These are phyloP conservation scores for Synanceia verrucosa DNA, from an alignment of 2,797 vertebrate species.

Conservation along the genomic window DNA sequence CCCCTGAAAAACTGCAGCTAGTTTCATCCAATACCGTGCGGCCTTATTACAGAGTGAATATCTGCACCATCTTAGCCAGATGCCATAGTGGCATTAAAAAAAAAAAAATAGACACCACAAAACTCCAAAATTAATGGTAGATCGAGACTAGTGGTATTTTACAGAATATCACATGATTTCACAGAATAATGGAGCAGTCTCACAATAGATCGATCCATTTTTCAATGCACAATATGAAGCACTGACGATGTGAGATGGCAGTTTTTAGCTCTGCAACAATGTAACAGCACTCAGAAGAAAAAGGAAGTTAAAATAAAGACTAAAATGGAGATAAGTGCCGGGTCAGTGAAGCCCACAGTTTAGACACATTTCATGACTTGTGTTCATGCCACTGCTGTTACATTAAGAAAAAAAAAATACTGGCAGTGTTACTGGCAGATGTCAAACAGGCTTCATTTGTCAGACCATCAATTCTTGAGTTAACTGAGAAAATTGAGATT, in stretches of 20 bases:
- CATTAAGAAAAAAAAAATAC: slow-evolving; percentile 5
- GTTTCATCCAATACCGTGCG: slow-evolving; percentile 62
- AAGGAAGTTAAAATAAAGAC: background rate
- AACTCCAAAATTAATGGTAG: slow-evolving; percentile 21
- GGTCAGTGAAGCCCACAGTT: slow-evolving; percentile 1
- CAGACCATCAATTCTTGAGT: background rate
- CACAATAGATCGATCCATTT: slow-evolving; percentile 33
- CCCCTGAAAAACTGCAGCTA: slow-evolving; percentile 28
- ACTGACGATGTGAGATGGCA: slow-evolving; percentile 44
- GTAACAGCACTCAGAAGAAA: slow-evolving; percentile 26
- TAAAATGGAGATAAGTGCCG: slow-evolving; percentile 8
- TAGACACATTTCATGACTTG: background rate
- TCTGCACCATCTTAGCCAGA: slow-evolving; percentile 44
- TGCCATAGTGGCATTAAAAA: slow-evolving; percentile 36
- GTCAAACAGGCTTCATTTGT: slow-evolving; percentile 7
- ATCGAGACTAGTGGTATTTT: slow-evolving; percentile 53
- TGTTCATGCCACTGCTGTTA: background rate
- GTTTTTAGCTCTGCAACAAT: slow-evolving; percentile 56
- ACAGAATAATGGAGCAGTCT: slow-evolving; percentile 52
- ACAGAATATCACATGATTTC: slow-evolving; percentile 59
- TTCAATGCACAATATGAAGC: slow-evolving; percentile 41
- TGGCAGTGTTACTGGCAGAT: slow-evolving; percentile 37
- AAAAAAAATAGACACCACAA: slow-evolving; percentile 33
- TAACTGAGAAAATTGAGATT: slow-evolving; percentile 1
- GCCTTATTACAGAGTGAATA: slow-evolving; percentile 29